Conservation (phyloP, 2,113 vertebrate species). For the Sebastes fasciatus region DNA sequence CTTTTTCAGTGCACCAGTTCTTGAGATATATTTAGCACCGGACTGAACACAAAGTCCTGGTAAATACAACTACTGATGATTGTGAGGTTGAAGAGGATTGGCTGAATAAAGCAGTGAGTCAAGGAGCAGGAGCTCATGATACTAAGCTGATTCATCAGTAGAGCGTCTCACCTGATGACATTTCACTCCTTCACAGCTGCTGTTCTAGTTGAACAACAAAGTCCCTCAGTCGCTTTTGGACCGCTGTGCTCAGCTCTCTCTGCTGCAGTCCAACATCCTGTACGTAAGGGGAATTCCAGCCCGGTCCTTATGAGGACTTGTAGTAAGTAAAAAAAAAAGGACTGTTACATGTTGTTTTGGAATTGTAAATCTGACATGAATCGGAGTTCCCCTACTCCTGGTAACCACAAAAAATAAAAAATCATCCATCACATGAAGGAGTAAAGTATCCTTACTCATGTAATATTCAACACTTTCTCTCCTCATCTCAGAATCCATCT, state of each 20-base stretch:
- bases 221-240: constrained; percentile 9
- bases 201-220: background rate
- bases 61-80: too few relatives aligned
- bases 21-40: too few relatives aligned
- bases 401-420: constrained; percentile 18
- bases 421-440: constrained; percentile 15
- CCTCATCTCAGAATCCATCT: constrained; percentile 43
- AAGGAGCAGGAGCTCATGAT: too few relatives aligned
- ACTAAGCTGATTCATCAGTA: too few relatives aligned
- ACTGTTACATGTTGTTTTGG: constrained; percentile 29
- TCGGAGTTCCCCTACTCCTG: constrained; percentile 26
- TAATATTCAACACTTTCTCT: constrained; percentile 56
- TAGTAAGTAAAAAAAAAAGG: background rate
- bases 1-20: too few relatives aligned
- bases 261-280: constrained; percentile 43
- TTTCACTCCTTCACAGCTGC: background rate
- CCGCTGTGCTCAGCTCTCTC: constrained; percentile 13
- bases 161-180: too few relatives aligned
- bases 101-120: too few relatives aligned
- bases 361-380: background rate
- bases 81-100: too few relatives aligned
- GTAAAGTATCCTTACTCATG: constrained; percentile 37
- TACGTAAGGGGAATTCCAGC: constrained; percentile 62
- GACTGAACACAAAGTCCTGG: too few relatives aligned
- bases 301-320: background rate